Percentiles rank a stretch among this genome's conserved stretches.
Evolutionary conservation across 1,140 invertebrate species (phyloP).

Genomic region (Calliopsis andreniformis): DNA sequence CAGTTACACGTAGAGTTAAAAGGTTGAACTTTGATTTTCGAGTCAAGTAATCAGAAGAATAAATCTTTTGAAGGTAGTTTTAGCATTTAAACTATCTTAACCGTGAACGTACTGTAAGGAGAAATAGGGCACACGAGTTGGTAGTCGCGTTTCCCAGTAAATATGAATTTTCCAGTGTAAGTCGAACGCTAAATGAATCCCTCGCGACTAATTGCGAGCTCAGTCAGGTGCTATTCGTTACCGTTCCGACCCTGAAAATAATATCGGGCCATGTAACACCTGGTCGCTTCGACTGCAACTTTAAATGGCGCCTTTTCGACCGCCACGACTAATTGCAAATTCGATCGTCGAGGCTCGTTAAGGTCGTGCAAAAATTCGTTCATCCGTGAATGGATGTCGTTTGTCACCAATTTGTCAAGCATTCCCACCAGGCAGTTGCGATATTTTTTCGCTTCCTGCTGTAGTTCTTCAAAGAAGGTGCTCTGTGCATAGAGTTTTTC

Average conservation of each 20-base stretch:
- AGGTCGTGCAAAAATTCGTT: background rate
- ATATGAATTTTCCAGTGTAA: conserved; percentile 27
- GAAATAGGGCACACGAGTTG: background rate
- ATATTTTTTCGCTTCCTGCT: no score
- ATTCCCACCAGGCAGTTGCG: no score
- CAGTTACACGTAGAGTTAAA: no score
- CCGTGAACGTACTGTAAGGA: background rate
- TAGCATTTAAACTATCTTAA: background rate
- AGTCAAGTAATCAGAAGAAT: no score
- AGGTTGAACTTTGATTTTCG: no score
- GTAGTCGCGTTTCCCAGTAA: conserved; percentile 12
- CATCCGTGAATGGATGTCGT: background rate
- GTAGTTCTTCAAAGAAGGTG: no score
- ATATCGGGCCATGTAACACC: conserved; percentile 57
- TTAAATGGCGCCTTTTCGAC: conserved; percentile 38
- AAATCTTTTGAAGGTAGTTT: no score
- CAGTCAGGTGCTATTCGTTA: conserved; percentile 61
- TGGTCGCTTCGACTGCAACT: conserved; percentile 60
- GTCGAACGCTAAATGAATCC: conserved; percentile 61
- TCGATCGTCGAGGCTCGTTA: conserved; percentile 27
- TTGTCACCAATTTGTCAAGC: no score
- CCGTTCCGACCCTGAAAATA: conserved; percentile 54
- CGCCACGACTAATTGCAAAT: conserved; percentile 45
- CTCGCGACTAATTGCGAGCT: conserved; percentile 56
- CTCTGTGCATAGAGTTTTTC: no score